Base-by-base conservation (phyloP, 2,113 vertebrate species). In the Ursus arctos region DNA sequence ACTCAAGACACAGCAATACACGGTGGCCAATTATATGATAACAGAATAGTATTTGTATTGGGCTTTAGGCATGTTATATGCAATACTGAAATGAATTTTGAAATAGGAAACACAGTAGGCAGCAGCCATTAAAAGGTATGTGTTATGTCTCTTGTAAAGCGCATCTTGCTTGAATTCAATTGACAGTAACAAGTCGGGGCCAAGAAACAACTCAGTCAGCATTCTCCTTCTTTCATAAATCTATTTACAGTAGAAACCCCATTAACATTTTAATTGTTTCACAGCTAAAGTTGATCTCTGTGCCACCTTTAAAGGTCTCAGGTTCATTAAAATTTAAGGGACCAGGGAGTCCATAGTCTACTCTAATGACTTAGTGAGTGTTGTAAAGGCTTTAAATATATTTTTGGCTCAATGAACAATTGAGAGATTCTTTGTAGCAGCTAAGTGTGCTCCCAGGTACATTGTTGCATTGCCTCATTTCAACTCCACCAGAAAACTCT, bases 231-330 rank as follows among this genome's bases (percentile, higher is more conserved):
- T 95, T 97, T 94, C 94, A 95, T 96, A 97, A 97, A 97, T 97
- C 96, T 97, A 80, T 93, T 97, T 97, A 95, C 76, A 88, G 84
- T 92, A 86, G 97, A 95, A 96, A 90, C 31, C 7, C 92, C 65
- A 96, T 97, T 97, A 97, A 96, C 98, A 98, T 97, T 95, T 96
- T 98, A 97, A 97, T 98, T 98, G 97, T 98, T 97, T 96, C 59
- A 77, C 90, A 92, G 94, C 76, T 95, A 91, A 98, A 96, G 92
- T 96, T 92, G 80, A 92, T 97, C 55, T 95, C 79, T 22, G 59
- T 71, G 81, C 95, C 90, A 94, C 96, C 72, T 90, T 97, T 96
- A 96, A 95, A 97, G 61, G 74, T 49, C 92, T 95, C 40, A 36
- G 81, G 77, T 94, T 97, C 97, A 97, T 98, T 98, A 94, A 98